Evolutionary conservation across 2,797 vertebrate species (phyloP), one percentile per base, ranked within the genome.

Genomic region (Buceros bicornis): DNA sequence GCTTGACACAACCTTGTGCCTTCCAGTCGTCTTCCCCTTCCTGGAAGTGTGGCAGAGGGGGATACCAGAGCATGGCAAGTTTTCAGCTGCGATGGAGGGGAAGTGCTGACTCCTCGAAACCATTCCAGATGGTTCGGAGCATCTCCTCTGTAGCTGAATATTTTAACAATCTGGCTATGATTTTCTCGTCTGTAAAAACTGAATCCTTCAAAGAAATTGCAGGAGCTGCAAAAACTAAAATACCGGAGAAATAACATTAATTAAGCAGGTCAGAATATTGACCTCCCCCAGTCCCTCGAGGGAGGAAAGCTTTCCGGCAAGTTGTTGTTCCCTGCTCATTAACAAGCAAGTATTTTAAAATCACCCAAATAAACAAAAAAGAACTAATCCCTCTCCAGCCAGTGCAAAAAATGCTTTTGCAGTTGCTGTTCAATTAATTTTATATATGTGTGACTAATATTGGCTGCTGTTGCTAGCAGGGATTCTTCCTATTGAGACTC

Each of bases 121-220:
- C 89, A 69, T 96, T 97, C 97, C 98, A 98, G 98, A 98, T 98
- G 98, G 97, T 95, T 93, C 96, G 96, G 82, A 96, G 87, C 92
- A 54, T 93, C 89, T 96, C 93, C 88, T 66, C 54, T 77, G 58
- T 93, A 96, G 96, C 95, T 97, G 98, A 98, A 98, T 98, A 97
- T 98, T 96, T 98, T 98, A 98, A 97, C 98, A 98, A 97, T 98
- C 97, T 98, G 98, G 97, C 89, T 85, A 66, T 50, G 43, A 89
- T 93, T 96, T 97, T 95, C 89, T 94, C 6, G 28, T 58, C 82
- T 97, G 50, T 80, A 85, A 95, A 94, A 95, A 82, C 35, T 10
- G 50, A 93, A 94, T 87, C 93, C 74, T 90, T 97, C 91, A 94
- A 96, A 97, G 93, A 91, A 98, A 97, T 73, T 96, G 97, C 95